Evolutionary conservation across 2,797 vertebrate genomes (phyloP), one percentile per base, ranked within the genome.

Genomic region (Pseudomugil gertrudae): DNA sequence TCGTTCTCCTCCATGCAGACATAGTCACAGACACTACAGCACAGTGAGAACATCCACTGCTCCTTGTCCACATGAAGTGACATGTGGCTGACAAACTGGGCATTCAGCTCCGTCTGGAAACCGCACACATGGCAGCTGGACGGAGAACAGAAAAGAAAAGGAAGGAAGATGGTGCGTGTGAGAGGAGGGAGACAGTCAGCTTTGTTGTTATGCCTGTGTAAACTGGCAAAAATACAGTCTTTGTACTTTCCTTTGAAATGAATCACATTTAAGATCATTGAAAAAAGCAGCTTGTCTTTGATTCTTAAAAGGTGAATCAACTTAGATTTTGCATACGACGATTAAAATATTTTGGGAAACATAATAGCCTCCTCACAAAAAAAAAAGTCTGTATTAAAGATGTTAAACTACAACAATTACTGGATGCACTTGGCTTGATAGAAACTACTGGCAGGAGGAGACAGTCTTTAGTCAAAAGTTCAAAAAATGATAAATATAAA

Each of bases 41-140:
- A 99, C 80, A 99, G 96, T 0, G 98, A 98, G 93, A 98, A 99
- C 98, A 99, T 98, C 98, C 98, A 99, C 93, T 99, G 97, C 92
- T 99, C 97, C 93, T 98, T 98, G 92, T 99, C 98, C 93, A 98
- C 97, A 60, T 99, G 98, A 84, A 98, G 96, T 6, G 97, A 99
- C 98, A 99, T 99, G 94, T 99, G 98, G 94, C 97, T 98, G 90
- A 99, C 97, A 88, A 99, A 99, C 94, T 98, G 97, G 90, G 97
- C 96, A 9, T 99, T 99, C 89, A 98, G 94, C 93, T 98, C 98
- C 0, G 97, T 99, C 94, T 99, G 97, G 93, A 99, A 99, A 80
- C 97, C 98, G 84, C 98, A 99, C 90, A 99, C 97, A 5, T 98
- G 97, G 92, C 98, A 99, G 93, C 98, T 99, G 89, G 74, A 82